Conservation (phyloP, 1,140 invertebrate species). For the Gryon sp. region DNA sequence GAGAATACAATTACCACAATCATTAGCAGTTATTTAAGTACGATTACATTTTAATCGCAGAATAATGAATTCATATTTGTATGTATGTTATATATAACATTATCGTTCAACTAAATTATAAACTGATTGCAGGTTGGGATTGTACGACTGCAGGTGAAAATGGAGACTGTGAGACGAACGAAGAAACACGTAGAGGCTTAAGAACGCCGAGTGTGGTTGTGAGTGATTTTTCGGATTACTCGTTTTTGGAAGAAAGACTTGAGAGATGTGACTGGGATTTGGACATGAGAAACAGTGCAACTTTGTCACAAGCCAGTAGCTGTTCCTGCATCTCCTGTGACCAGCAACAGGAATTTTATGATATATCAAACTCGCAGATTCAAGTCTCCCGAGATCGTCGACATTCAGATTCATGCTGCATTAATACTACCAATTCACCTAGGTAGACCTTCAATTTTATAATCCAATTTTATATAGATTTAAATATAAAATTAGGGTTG, state of each 20-base stretch:
- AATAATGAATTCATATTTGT: too few species aligned
- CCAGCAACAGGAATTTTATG: conserved; percentile 68
- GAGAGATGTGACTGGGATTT: conserved; percentile 72
- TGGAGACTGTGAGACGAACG: conserved; percentile 77
- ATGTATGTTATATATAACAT: too few species aligned
- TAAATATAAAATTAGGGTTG: too few species aligned
- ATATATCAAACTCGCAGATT: conserved; percentile 46
- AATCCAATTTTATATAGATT: too few species aligned
- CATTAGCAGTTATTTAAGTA: too few species aligned
- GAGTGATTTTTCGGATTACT: conserved; percentile 89
- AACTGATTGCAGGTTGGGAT: conserved; percentile 67
- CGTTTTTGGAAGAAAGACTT: conserved; percentile 73
- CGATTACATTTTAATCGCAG: too few species aligned
- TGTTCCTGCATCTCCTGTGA: conserved; percentile 75
- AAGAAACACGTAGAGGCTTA: conserved; percentile 81
- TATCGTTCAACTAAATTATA: too few species aligned
- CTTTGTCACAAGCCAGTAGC: conserved; percentile 72
- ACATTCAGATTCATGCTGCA: conserved; percentile 74
- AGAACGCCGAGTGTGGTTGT: conserved; percentile 90
- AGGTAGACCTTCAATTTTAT: conserved; percentile 26
- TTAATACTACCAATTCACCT: conserved; percentile 38
- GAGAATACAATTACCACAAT: too few species aligned
- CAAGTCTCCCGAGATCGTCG: conserved; percentile 70
- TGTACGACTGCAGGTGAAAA: conserved; percentile 69
- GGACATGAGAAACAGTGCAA: conserved; percentile 69